These are phyloP conservation scores for Ophonus ardosiacus DNA, from an alignment of 2,888 invertebrate species.

Conservation along the genomic window DNA sequence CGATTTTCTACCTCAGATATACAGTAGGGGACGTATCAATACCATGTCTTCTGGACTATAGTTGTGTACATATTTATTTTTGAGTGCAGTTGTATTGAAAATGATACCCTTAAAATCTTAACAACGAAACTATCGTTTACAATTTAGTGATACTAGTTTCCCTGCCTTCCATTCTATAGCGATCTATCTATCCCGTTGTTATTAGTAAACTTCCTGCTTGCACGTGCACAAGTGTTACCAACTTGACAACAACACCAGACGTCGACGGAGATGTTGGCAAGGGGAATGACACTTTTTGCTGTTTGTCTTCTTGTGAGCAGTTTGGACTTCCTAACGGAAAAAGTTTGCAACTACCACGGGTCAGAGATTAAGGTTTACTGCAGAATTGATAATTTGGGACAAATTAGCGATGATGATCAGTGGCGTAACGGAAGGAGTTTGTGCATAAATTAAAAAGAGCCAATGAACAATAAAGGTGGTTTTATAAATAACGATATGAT, in stretches of 20 bases:
- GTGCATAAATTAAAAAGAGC: no score
- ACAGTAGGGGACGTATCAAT: no score
- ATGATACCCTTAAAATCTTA: no score
- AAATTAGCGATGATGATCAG: neutral
- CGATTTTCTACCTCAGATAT: no score
- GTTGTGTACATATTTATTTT: no score
- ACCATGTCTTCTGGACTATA: no score
- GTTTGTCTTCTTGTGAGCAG: conserved; percentile 31
- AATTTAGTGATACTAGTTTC: neutral
- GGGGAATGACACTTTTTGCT: conserved; percentile 46
- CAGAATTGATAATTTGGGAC: neutral
- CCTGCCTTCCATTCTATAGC: neutral
- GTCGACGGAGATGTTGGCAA: conserved; percentile 31
- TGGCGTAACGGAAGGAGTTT: neutral
- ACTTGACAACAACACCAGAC: conserved; percentile 48
- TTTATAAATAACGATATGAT: no score
- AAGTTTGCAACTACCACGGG: neutral
- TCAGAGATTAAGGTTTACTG: neutral
- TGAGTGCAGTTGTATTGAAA: no score
- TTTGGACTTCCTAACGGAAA: conserved; percentile 30
- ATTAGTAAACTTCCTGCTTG: conserved; percentile 1
- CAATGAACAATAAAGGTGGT: no score
- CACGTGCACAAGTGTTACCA: conserved; percentile 44
- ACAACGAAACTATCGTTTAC: neutral
- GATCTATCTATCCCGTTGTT: neutral